These are phyloP conservation scores for Panagrolaimus sp. DNA, from an alignment of 1,140 invertebrate species.

Conservation along the genomic window DNA sequence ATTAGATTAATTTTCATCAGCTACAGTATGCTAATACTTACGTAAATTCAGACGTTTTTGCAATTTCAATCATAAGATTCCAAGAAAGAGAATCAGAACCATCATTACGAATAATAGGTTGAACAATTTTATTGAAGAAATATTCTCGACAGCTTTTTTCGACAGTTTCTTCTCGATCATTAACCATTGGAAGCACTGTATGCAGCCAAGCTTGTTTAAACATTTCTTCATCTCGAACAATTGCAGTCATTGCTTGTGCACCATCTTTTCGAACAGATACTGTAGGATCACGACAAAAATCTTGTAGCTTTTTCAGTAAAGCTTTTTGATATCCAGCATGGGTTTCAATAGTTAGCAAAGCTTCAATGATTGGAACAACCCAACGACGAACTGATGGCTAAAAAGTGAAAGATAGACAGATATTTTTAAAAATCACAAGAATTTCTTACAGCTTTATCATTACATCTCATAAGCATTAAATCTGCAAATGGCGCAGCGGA, in stretches of 20 bases:
- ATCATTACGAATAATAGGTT: not conserved
- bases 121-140: slow-evolving; percentile 9
- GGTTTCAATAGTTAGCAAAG: not conserved
- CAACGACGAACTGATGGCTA: not conserved
- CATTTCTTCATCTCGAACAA: slow-evolving; percentile 10
- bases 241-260: not conserved
- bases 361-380: not conserved
- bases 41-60: not conserved
- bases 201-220: slow-evolving; percentile 8
- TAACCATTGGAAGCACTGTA: not conserved
- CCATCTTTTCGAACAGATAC: not conserved
- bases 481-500: slow-evolving; percentile 4
- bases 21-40: too few species aligned
- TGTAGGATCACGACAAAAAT: slow-evolving; percentile 3
- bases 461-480: not conserved
- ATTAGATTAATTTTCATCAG: too few species aligned
- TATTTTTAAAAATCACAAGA: too few species aligned
- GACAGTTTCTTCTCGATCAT: slow-evolving; percentile 9
- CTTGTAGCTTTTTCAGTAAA: not conserved
- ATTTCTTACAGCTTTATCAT: not conserved
- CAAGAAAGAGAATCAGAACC: slow-evolving; percentile 1
- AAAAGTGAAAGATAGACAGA: too few species aligned
- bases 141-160: slow-evolving; percentile 4
- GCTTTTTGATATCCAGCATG: not conserved
- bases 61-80: slow-evolving; percentile 9